Conservation (phyloP, 1,140 invertebrate genomes). For the Brachionus rubens region DNA sequence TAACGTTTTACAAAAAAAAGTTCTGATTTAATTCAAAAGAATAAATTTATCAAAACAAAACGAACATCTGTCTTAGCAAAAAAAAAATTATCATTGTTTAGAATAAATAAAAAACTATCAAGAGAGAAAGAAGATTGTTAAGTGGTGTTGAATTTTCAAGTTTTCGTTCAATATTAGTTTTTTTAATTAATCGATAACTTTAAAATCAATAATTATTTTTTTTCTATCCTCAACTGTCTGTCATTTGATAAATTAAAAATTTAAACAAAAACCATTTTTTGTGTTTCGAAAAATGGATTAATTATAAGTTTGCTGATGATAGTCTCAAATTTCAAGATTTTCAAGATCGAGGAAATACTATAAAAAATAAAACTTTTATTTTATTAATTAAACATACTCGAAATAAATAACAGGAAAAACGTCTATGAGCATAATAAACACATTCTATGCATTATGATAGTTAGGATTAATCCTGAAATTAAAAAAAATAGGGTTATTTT, state of each 20-base stretch:
- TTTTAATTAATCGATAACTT: slow-evolving; percentile 40
- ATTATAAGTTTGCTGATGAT: slow-evolving; percentile 23
- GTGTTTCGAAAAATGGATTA: not conserved
- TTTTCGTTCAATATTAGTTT: slow-evolving; percentile 7
- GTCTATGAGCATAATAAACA: not conserved
- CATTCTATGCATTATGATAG: too few species aligned
- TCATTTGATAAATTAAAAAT: slow-evolving; percentile 33
- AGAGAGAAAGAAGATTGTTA: not conserved
- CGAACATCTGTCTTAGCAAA: not conserved
- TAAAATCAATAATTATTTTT: slow-evolving; percentile 17
- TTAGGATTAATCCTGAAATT: too few species aligned
- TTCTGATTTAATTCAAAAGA: not conserved
- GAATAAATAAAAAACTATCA: slow-evolving; percentile 41
- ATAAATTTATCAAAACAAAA: not conserved
- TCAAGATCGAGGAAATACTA: slow-evolving; percentile 4
- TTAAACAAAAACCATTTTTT: slow-evolving; percentile 1
- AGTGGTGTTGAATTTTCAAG: too few species aligned
- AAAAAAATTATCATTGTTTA: not conserved
- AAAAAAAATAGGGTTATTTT: too few species aligned
- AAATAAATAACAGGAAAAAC: not conserved
- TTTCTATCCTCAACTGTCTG: not conserved
- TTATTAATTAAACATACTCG: not conserved
- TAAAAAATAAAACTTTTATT: not conserved
- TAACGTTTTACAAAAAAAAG: too few species aligned
- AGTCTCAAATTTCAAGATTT: slow-evolving; percentile 31